Base-by-base conservation (phyloP, 2,113 vertebrate species). In the Scalopus aquaticus region DNA sequence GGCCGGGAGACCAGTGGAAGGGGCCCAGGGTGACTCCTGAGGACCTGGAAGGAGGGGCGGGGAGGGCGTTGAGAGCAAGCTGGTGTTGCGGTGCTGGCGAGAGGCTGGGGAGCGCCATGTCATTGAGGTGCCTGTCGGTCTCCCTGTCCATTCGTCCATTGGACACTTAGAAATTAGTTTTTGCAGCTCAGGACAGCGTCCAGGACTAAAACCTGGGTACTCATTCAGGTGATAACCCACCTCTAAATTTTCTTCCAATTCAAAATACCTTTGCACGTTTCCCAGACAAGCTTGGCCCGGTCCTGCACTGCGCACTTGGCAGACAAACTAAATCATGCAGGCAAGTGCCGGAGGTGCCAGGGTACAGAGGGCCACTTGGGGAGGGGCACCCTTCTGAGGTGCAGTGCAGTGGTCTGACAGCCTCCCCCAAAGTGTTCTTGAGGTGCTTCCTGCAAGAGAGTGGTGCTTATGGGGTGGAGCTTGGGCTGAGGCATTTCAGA, bases 31-130 rank as follows among this genome's bases (percentile, higher is more conserved):
- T 42, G 76, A 76, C 42, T 17, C 35, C 22, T 0, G 7, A 28
- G 42, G 51, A 39, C 51, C 42, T 16, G 2, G n/a, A 51, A 49
- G 4, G 17, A 8, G 13, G 3, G 35, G 44, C 9, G 9, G 39
- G 13, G 17, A 58, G 72, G 67, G 39, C 17, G 4, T n/a, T 16
- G 62, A 26, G 80, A 32, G 80, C 42, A 32, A 13, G 30, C 28
- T 15, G 17, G 39, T 11, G 3, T 28, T 0, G 6, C 51, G 2
- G 2, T 13, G 35, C 12, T 10, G 0, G 8, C 17, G 5, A 22
- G 12, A 2, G 2, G 10, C 37, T 2, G 4, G 1, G 2, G 4
- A 26, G 19, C 3, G 0, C 30, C 49, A 0, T 3, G n/a, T 32
- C 1, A 9, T 12, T 1, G 46, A 78, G 26, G 13, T 44, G 24